phyloP scores from a whole-genome alignment of 1,140 invertebrate genomes.

The Halictus rubicundus region DNA sequence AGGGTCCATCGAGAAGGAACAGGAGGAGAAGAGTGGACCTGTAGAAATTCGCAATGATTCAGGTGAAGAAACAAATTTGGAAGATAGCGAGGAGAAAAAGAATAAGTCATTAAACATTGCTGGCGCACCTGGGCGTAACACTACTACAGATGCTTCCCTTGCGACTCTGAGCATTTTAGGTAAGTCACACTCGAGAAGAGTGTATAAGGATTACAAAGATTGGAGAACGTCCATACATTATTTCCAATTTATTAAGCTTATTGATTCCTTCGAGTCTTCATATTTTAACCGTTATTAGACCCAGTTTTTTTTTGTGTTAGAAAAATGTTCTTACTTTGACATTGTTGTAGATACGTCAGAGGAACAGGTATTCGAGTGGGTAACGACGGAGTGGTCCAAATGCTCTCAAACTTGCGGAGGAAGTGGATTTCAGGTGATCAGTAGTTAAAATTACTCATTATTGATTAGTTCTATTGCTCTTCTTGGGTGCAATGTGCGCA shows the following conservation, averaged over 20 bases:
- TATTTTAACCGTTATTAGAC: no score
- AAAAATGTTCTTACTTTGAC: no score
- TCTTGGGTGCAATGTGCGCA: no score
- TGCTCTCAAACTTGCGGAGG: conserved; percentile 94
- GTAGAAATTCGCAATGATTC: conserved; percentile 6
- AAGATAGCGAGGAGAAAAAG: conserved; percentile 22
- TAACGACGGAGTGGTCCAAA: conserved; percentile 90
- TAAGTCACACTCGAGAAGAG: no score
- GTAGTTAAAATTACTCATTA: no score
- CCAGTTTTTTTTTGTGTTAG: no score
- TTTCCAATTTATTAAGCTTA: no score
- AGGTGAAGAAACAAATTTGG: conserved; percentile 20
- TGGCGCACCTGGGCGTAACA: background rate
- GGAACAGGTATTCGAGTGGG: conserved; percentile 88
- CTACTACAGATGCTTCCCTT: conserved; percentile 31
- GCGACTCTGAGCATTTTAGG: conserved; percentile 54
- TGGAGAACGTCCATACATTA: no score
- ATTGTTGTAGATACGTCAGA: conserved; percentile 71
- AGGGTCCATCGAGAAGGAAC: conserved; percentile 2
- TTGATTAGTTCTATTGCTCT: no score
- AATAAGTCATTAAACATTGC: conserved; percentile 19
- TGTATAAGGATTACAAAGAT: no score
- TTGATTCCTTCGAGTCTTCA: no score
- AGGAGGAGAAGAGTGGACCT: conserved; percentile 23
- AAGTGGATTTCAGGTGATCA: conserved; percentile 84